These are phyloP conservation scores for Catocala sponsa DNA, from an alignment of 2,888 invertebrate species.

Conservation along the genomic window DNA sequence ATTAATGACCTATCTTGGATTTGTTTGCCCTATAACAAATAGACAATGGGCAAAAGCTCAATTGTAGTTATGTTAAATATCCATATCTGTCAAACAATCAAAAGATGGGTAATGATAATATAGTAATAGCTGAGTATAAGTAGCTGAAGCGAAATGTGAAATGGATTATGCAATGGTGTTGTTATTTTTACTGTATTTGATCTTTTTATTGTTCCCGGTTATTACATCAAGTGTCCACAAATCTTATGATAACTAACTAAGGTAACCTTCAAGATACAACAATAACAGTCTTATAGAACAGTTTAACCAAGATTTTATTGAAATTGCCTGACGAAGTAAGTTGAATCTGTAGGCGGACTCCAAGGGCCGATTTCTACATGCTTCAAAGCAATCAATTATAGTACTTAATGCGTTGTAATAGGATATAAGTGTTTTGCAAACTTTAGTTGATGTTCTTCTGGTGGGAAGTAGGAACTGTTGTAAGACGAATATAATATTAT, in stretches of 20 bases:
- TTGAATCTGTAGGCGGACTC: slow-evolving; percentile 49
- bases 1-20: too few species aligned
- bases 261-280: slow-evolving; percentile 8
- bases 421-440: slow-evolving; percentile 13
- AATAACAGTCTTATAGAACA: slow-evolving; percentile 9
- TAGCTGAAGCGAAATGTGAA: too few species aligned
- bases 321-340: slow-evolving; percentile 45
- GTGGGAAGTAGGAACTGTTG: slow-evolving; percentile 53
- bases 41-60: too few species aligned
- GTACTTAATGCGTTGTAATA: slow-evolving; percentile 9
- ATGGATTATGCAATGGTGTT: too few species aligned
- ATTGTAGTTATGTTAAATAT: too few species aligned
- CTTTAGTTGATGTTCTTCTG: slow-evolving; percentile 20
- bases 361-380: slow-evolving; percentile 18
- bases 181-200: too few species aligned
- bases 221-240: background rate
- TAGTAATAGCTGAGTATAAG: too few species aligned
- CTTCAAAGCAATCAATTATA: slow-evolving; percentile 7
- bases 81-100: too few species aligned
- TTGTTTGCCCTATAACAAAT: too few species aligned
- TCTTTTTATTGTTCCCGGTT: too few species aligned
- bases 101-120: too few species aligned
- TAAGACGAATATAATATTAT: slow-evolving; percentile 16
- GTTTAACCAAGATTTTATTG: slow-evolving; percentile 47
- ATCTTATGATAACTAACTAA: slow-evolving; percentile 9